Conservation (phyloP, 1,140 invertebrate species). For the Akabosia matsudoensis region DNA sequence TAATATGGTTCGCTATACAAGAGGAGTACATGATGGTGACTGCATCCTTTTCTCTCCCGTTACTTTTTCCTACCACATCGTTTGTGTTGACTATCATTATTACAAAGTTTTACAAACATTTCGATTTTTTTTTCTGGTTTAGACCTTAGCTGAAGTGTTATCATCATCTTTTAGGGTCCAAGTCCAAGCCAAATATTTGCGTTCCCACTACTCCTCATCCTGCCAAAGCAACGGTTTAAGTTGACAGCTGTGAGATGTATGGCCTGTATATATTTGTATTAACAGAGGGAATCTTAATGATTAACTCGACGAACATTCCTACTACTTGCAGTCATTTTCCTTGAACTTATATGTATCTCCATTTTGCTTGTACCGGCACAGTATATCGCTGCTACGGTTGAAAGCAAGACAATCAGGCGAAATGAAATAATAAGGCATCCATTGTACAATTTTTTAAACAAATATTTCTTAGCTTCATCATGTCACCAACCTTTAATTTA, state of each 20-base stretch:
- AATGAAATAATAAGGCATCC: no score
- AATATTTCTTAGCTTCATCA: no score
- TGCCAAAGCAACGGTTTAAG: conserved; percentile 7
- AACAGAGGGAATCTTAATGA: conserved; percentile 13
- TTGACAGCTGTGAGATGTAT: conserved; percentile 22
- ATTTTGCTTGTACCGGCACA: not conserved
- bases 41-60: no score
- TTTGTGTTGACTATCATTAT: no score
- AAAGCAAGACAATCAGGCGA: no score
- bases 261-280: conserved; percentile 17
- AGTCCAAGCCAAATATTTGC: conserved; percentile 23
- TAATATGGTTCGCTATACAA: no score
- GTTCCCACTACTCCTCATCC: not conserved
- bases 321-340: conserved; percentile 1
- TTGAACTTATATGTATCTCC: not conserved
- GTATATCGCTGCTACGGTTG: not conserved
- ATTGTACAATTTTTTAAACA: no score
- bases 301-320: conserved; percentile 17
- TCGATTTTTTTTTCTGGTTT: no score
- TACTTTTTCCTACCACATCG: no score
- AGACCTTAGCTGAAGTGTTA: not conserved
- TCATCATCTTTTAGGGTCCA: conserved; percentile 1
- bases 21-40: no score
- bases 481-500: no score
- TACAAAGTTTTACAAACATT: no score